Conservation (phyloP, 2,113 vertebrate genomes). For the Malurus elegans region DNA sequence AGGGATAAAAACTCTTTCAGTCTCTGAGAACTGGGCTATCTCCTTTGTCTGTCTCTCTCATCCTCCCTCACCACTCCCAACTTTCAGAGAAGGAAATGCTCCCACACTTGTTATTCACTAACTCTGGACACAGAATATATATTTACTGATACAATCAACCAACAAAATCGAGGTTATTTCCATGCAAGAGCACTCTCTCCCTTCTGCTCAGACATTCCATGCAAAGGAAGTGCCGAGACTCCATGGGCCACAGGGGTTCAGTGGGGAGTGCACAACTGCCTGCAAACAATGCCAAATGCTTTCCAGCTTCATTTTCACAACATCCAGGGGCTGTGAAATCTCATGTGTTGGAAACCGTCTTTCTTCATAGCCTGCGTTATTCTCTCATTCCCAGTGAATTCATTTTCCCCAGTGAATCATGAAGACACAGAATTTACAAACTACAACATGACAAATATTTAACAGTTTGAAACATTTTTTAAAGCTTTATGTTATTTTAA, state of each 20-base stretch:
- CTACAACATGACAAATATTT: background rate
- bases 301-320: background rate
- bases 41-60: background rate
- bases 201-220: background rate
- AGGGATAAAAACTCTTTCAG: background rate
- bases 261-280: accelerated
- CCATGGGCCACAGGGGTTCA: background rate
- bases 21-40: background rate
- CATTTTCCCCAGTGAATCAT: background rate
- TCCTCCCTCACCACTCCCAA: background rate
- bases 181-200: background rate
- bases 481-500: background rate
- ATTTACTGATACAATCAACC: background rate
- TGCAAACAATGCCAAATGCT: background rate
- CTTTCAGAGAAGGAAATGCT: background rate
- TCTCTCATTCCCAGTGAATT: background rate
- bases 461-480: background rate
- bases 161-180: background rate
- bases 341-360: background rate
- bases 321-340: background rate
- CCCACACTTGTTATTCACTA: background rate
- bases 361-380: background rate
- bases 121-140: background rate
- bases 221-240: background rate
- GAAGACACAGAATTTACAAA: background rate